Evolutionary conservation across 1,140 invertebrate genomes (phyloP).

Genomic region (Leptinotarsa texana): DNA sequence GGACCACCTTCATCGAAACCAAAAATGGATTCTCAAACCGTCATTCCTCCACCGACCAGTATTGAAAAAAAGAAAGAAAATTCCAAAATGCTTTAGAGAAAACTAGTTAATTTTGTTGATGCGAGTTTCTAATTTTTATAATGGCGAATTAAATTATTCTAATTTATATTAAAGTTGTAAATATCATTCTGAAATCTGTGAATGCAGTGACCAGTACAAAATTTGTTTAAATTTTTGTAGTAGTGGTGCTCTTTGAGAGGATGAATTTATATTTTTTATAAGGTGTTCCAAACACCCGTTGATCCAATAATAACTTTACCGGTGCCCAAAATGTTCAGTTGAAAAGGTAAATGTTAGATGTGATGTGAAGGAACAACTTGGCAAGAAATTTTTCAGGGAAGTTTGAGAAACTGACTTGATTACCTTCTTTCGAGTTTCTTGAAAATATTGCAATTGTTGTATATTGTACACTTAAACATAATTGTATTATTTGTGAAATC

Average conservation of each 20-base stretch:
- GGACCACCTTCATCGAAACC: constrained; percentile 11
- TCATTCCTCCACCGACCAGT: constrained; percentile 40
- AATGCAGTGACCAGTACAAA: neutral
- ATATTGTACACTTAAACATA: neutral
- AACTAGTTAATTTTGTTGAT: constrained; percentile 6
- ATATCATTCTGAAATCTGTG: neutral
- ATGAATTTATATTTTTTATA: constrained; percentile 4
- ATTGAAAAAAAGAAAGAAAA: constrained; percentile 47
- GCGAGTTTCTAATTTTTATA: constrained; percentile 11
- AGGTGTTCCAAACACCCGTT: neutral
- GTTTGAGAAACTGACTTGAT: no score
- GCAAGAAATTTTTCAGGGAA: no score
- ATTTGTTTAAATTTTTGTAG: neutral
- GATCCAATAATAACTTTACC: neutral
- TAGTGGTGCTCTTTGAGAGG: neutral
- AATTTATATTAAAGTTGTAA: constrained; percentile 13
- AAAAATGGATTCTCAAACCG: constrained; percentile 36
- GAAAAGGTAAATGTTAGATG: neutral
- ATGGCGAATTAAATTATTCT: constrained; percentile 11
- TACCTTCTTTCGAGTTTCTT: no score
- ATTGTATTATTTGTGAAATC: no score
- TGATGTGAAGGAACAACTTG: neutral
- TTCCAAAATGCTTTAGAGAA: constrained; percentile 48
- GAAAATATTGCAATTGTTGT: neutral
- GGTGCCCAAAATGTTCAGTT: neutral